Evolutionary conservation across 2,797 vertebrate genomes (phyloP).

Genomic region (Pantherophis alleghaniensis): DNA sequence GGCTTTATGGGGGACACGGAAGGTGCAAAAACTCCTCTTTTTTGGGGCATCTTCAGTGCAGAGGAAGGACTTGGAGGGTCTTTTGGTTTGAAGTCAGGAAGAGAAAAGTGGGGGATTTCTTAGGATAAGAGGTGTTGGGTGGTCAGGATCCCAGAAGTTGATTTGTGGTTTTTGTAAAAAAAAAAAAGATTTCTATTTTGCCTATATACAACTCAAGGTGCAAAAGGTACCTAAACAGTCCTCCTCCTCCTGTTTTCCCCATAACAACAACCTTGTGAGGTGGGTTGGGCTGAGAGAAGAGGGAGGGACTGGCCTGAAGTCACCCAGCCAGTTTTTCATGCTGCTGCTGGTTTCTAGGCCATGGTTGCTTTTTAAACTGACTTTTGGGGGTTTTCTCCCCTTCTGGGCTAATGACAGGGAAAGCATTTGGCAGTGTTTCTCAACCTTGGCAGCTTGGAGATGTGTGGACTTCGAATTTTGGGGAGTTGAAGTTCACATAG

Average conservation of each 20-base stretch:
- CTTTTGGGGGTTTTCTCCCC: background rate
- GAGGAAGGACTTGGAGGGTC: background rate
- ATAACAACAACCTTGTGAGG: background rate
- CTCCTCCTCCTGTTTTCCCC: background rate
- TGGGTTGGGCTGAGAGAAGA: background rate
- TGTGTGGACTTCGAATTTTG: background rate
- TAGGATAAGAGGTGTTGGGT: background rate
- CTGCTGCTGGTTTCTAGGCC: background rate
- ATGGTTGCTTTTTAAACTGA: background rate
- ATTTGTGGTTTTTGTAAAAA: background rate
- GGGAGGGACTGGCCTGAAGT: background rate
- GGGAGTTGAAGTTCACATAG: too few relatives aligned
- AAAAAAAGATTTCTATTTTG: background rate
- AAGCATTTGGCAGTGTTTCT: background rate
- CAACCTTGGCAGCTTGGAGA: background rate
- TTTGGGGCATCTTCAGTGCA: background rate
- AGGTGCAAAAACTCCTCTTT: background rate
- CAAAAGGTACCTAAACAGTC: background rate
- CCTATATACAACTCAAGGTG: background rate
- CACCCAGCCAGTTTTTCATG: background rate
- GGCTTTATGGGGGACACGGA: background rate
- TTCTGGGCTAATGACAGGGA: background rate
- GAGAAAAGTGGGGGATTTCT: background rate
- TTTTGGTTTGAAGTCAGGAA: background rate
- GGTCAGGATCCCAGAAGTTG: background rate